phyloP scores from a whole-genome alignment of 2,888 invertebrate species.

The Sphaeridia pumilis region DNA sequence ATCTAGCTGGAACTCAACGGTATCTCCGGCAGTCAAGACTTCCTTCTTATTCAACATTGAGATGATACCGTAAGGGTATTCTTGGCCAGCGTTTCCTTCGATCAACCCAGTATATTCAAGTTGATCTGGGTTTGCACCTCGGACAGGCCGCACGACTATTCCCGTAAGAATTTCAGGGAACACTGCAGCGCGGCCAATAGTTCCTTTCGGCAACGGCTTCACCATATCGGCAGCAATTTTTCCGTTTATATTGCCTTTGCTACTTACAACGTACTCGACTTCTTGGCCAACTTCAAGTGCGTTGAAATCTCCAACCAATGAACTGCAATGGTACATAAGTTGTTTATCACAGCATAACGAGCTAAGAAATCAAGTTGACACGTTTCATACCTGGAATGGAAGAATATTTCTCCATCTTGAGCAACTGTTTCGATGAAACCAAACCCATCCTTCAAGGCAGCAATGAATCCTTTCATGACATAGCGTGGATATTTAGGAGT shows the following conservation, averaged over 20 bases:
- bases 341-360: no score
- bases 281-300: constrained; percentile 82
- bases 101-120: constrained; percentile 77
- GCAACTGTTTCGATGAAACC: constrained; percentile 93
- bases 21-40: constrained; percentile 74
- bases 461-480: constrained; percentile 60
- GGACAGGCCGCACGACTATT: constrained; percentile 68
- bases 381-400: constrained; percentile 86
- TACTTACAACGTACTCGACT: constrained; percentile 76
- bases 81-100: constrained; percentile 41
- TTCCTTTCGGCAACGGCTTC: constrained; percentile 63
- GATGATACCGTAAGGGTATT: constrained; percentile 86
- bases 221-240: constrained; percentile 91
- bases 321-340: constrained; percentile 54
- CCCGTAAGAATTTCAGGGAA: constrained; percentile 55
- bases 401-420: constrained; percentile 92
- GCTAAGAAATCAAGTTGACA: no score
- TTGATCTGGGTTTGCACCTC: constrained; percentile 90
- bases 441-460: constrained; percentile 91
- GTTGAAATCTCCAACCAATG: constrained; percentile 72
- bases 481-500: constrained; percentile 45
- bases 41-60: constrained; percentile 86
- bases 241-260: constrained; percentile 47
- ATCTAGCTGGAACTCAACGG: constrained; percentile 67
- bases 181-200: constrained; percentile 52